Evolutionary conservation across 1,140 invertebrate species (phyloP).

Genomic region (Papilio glaucus): DNA sequence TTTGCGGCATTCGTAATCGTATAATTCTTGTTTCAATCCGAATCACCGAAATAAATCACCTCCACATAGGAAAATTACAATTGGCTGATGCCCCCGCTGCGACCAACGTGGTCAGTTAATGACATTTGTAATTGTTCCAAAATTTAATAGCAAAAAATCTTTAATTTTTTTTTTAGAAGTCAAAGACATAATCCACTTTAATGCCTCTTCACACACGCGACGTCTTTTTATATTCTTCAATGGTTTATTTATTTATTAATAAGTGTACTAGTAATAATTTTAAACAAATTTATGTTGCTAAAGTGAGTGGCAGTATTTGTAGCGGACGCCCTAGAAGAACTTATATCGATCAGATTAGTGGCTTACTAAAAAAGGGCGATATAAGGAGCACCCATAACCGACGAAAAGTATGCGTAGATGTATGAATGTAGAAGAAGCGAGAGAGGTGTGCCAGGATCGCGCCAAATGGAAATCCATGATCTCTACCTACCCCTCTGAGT

Average conservation of each 20-base stretch:
- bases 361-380: too few relatives aligned
- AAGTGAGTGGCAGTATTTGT: too few relatives aligned
- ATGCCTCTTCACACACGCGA: not conserved
- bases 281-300: too few relatives aligned
- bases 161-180: not conserved
- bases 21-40: not conserved
- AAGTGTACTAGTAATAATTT: too few relatives aligned
- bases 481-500: too few relatives aligned
- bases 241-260: not conserved
- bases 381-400: too few relatives aligned
- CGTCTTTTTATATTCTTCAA: not conserved
- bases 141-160: not conserved
- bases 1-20: not conserved
- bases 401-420: too few relatives aligned
- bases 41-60: conserved; percentile 9
- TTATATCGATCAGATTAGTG: too few relatives aligned
- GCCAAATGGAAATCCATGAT: too few relatives aligned
- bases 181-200: not conserved
- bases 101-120: conserved; percentile 16
- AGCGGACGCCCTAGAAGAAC: too few relatives aligned
- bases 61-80: conserved; percentile 13
- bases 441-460: too few relatives aligned
- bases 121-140: not conserved
- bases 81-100: not conserved
- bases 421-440: too few relatives aligned